phyloP scores from a whole-genome alignment of 2,888 invertebrate genomes.

The Patella ulyssiponensis region DNA sequence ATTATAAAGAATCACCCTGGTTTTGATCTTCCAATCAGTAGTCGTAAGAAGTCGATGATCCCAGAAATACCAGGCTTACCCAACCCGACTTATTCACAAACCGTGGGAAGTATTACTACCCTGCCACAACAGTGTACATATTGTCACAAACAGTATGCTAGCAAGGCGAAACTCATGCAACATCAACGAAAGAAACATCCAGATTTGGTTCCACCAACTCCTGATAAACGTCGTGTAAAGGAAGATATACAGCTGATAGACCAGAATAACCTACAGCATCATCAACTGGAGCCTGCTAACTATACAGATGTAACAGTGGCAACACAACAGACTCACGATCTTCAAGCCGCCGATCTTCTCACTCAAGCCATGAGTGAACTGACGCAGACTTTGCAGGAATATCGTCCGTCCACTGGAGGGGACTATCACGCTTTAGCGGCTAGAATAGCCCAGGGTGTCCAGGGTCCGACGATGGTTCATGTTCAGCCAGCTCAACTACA shows the following conservation, averaged over 20 bases:
- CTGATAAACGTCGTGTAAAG: conserved; percentile 37
- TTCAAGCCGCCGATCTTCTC: conserved; percentile 69
- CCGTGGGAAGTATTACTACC: conserved; percentile 82
- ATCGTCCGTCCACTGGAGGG: conserved; percentile 34
- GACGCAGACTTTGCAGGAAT: conserved; percentile 64
- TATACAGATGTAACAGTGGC: conserved; percentile 33
- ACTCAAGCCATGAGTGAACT: conserved; percentile 74
- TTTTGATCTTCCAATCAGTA: conserved; percentile 76
- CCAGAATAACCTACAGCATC: conserved; percentile 14
- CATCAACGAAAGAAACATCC: conserved; percentile 74
- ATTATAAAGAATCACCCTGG: conserved; percentile 89
- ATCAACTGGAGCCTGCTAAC: conserved; percentile 22
- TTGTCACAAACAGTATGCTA: conserved; percentile 91
- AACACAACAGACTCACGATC: conserved; percentile 32
- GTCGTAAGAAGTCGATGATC: conserved; percentile 47
- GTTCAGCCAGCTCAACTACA: conserved; percentile 46
- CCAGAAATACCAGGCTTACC: conserved; percentile 74
- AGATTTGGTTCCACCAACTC: conserved; percentile 42
- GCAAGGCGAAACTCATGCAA: conserved; percentile 78
- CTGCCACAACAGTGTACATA: conserved; percentile 82
- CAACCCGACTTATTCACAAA: conserved; percentile 79
- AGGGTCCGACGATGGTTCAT: conserved; percentile 47
- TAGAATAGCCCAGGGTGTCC: conserved; percentile 17
- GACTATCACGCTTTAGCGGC: conserved; percentile 16
- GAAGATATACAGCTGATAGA: conserved; percentile 23